phyloP scores from a whole-genome alignment of 2,797 vertebrate species.

The Artibeus jamaicensis region DNA sequence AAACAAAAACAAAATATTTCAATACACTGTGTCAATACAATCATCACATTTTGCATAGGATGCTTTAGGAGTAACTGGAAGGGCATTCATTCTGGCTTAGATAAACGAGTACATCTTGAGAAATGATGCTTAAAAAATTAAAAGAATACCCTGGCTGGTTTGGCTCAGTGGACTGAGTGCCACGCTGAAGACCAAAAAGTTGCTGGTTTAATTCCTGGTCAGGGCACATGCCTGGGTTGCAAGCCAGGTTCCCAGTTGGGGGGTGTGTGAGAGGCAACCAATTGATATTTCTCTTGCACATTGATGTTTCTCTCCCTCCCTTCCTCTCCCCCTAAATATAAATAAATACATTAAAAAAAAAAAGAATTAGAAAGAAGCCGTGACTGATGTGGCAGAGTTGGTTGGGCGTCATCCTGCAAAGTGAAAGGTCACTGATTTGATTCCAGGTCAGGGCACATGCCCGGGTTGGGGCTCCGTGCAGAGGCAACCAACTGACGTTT shows the following conservation, averaged over 20 bases:
- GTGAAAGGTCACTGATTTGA: neutral
- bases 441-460: neutral
- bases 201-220: neutral
- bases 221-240: neutral
- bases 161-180: neutral
- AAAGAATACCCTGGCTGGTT: neutral
- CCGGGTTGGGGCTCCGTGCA: neutral
- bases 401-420: neutral
- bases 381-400: neutral
- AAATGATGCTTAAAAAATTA: neutral
- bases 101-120: neutral
- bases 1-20: slow-evolving; percentile 10
- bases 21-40: neutral
- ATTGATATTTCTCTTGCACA: too few species aligned
- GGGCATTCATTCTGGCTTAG: neutral
- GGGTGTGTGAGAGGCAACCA: too few species aligned
- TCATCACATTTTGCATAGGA: neutral
- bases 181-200: neutral
- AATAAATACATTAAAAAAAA: too few species aligned
- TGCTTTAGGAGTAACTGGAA: neutral
- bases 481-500: neutral
- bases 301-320: too few species aligned
- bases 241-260: too few species aligned
- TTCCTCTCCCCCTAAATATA: too few species aligned
- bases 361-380: neutral